Base-by-base conservation (phyloP, 2,888 invertebrate genomes). In the Nemotelus nigrinus region DNA sequence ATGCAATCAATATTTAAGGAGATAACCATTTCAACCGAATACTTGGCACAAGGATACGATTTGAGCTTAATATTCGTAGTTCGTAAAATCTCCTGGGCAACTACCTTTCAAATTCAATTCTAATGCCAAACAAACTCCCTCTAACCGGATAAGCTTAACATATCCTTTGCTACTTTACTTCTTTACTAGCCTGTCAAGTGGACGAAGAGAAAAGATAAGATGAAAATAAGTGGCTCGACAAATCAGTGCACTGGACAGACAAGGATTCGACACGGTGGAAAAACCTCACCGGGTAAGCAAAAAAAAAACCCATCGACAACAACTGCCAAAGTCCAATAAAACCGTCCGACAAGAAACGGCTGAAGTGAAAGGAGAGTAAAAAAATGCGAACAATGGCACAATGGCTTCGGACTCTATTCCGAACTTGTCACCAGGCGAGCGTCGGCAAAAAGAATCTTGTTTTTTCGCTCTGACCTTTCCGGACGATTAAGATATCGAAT, bases 401-500 rank as follows among this genome's bases (percentile, higher is more conserved):
- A 65, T 68, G 67, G 67, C 67, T 4, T 25, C 39, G 39, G 39
- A 60, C 60, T 25, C 48, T 41, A 25, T 5, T 44, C 44, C 5
- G 67, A 50, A 68, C 50, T 68, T 68, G 67, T 68, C 50, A 47
- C 48, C 6, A 8, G 65, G 25, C 25, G 25, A 25, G 25, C 25
- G 25, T 25, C 25, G 25, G 25, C 25, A 25, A 25, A 47, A 48
- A 65, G 44, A 47, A 68, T 68, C 25, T 44, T 39, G 60, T 41
- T 65, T 65, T 45, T 65, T 65, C 25, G 10, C 47, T 47, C 43
- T 68, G 67, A 68, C 67, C 67, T 68, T 68, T 68, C 67, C 67
- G 48, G 67, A 50, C 67, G 48, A 68, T 68, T 68, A 68, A 48
- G 67, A 50, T 68, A 68, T 68, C 50, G 67, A 68, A 39, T 10